Percentiles rank a stretch among this genome's conserved stretches.
Conservation (phyloP, 1,140 invertebrate species). For the Drosophila chauvacae region DNA sequence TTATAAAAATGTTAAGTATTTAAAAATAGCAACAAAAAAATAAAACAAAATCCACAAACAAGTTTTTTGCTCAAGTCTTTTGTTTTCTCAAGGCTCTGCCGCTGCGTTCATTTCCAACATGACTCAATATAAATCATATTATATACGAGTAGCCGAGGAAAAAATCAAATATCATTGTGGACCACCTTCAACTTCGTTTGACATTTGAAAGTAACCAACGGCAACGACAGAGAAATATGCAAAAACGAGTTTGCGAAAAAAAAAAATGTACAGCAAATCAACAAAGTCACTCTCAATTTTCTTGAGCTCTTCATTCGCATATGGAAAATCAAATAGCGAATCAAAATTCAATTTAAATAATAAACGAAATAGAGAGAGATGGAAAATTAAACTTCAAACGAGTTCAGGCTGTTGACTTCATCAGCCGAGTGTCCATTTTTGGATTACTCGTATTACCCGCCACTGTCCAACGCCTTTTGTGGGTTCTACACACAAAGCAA, state of each 20-base stretch:
- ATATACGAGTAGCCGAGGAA: conserved; percentile 22
- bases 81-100: conserved; percentile 53
- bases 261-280: conserved; percentile 45
- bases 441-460: conserved; percentile 70
- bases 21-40: conserved; percentile 9
- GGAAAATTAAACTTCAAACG: conserved; percentile 41
- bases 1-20: background rate
- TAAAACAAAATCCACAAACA: conserved; percentile 31
- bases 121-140: conserved; percentile 78
- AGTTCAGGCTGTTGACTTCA: conserved; percentile 66
- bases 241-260: conserved; percentile 67
- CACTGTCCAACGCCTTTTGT: conserved; percentile 72
- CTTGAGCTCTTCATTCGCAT: conserved; percentile 62
- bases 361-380: conserved; percentile 38
- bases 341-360: conserved; percentile 21
- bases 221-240: conserved; percentile 68
- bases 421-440: conserved; percentile 68
- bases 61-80: conserved; percentile 74
- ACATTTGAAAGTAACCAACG: conserved; percentile 76
- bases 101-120: conserved; percentile 54
- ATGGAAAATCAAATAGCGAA: conserved; percentile 48
- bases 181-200: conserved; percentile 80
- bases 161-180: conserved; percentile 66
- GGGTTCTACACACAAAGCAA: conserved; percentile 58
- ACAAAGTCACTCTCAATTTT: conserved; percentile 74